Evolutionary conservation across 2,888 invertebrate species (phyloP).

Genomic region (Stenodema calcarata): DNA sequence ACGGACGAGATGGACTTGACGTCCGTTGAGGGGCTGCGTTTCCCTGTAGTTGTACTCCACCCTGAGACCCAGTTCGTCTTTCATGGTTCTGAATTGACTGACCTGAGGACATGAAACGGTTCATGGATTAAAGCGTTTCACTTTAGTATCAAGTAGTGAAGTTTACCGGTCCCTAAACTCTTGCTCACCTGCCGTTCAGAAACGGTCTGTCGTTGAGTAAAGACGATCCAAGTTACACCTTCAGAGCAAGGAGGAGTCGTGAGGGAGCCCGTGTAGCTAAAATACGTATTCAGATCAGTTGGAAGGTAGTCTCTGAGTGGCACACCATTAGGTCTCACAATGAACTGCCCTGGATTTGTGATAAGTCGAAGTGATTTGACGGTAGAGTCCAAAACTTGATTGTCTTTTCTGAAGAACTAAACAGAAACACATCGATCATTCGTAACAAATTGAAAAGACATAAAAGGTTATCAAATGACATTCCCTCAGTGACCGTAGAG

Average conservation of each 20-base stretch:
- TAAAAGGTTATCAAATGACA: too few species aligned
- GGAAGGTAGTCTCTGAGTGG: conserved; percentile 11
- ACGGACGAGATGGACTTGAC: too few species aligned
- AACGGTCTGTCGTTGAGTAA: neutral
- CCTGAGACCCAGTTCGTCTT: conserved; percentile 15
- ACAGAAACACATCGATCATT: neutral
- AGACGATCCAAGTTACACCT: conserved; percentile 26
- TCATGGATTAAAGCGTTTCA: neutral
- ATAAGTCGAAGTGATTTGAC: neutral
- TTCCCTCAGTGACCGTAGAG: too few species aligned
- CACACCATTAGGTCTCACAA: neutral
- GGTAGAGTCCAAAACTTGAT: neutral
- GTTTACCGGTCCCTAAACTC: too few species aligned
- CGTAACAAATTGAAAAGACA: too few species aligned
- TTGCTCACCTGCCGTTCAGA: conserved; percentile 22
- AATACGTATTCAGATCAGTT: neutral
- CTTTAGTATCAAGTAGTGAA: too few species aligned
- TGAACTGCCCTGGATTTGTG: neutral
- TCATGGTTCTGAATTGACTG: conserved; percentile 5
- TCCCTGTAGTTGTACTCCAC: conserved; percentile 22
- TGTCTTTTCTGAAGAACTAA: conserved; percentile 5
- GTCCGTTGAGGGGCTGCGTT: conserved; percentile 12
- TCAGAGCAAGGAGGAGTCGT: conserved; percentile 38
- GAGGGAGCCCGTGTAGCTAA: conserved; percentile 22
- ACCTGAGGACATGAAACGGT: neutral